Evolutionary conservation across 2,888 invertebrate species (phyloP).

Genomic region (Cancer borealis): DNA sequence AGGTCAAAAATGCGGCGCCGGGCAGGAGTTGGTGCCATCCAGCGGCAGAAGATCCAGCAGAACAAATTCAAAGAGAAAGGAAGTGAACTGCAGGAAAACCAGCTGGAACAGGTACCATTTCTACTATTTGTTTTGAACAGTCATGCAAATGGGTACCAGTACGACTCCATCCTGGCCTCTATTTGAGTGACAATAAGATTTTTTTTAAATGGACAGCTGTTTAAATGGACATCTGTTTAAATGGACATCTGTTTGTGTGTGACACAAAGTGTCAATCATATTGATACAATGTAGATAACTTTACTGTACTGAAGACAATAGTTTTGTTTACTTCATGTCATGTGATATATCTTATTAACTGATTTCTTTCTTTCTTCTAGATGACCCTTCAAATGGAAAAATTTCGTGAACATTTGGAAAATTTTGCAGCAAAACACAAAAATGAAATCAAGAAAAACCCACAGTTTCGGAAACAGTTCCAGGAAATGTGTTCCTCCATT

Average conservation of each 20-base stretch:
- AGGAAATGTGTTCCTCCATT: constrained; percentile 99
- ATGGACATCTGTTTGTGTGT: too few species aligned
- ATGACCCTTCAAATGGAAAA: constrained; percentile 89
- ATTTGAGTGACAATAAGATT: too few species aligned
- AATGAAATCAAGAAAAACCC: constrained; percentile 96
- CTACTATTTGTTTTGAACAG: neutral
- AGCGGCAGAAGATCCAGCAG: constrained; percentile 91
- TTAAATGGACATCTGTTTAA: too few species aligned
- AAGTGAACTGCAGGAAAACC: constrained; percentile 93
- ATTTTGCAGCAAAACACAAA: constrained; percentile 97
- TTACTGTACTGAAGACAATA: too few species aligned
- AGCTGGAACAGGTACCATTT: constrained; percentile 84
- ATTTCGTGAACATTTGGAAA: constrained; percentile 94
- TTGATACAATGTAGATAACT: too few species aligned
- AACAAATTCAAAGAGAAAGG: constrained; percentile 96
- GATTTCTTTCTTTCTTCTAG: constrained; percentile 57
- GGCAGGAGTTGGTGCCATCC: constrained; percentile 92
- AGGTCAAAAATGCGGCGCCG: constrained; percentile 85
- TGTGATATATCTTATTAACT: neutral
- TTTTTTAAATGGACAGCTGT: too few species aligned
- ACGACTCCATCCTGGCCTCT: too few species aligned
- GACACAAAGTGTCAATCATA: too few species aligned
- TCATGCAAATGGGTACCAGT: too few species aligned
- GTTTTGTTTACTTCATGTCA: too few species aligned
- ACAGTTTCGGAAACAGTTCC: constrained; percentile 96